These are phyloP conservation scores for Lucilia sericata DNA, from an alignment of 1,140 invertebrate species.

Conservation along the genomic window DNA sequence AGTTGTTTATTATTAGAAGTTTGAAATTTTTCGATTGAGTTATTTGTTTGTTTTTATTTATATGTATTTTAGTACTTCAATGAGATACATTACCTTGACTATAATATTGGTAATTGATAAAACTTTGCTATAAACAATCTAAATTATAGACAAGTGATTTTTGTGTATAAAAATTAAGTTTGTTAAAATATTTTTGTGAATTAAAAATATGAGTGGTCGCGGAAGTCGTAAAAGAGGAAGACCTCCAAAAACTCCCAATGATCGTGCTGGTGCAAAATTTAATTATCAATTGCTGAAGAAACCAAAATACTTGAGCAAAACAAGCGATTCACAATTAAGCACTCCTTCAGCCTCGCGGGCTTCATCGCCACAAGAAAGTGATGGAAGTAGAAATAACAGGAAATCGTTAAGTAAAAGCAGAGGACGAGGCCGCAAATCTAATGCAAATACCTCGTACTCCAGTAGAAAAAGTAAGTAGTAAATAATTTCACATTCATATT, in stretches of 20 bases:
- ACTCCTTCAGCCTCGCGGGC: slow-evolving; percentile 82
- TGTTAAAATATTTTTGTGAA: background rate
- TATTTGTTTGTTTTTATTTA: too few relatives aligned
- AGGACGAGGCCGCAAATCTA: slow-evolving; percentile 69
- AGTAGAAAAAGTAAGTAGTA: slow-evolving; percentile 73
- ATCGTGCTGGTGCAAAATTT: slow-evolving; percentile 85
- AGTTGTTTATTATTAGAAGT: too few relatives aligned
- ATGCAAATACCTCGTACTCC: slow-evolving; percentile 66
- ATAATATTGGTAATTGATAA: too few relatives aligned
- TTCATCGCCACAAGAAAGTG: slow-evolving; percentile 78
- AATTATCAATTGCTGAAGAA: slow-evolving; percentile 91
- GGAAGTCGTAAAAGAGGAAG: slow-evolving; percentile 85
- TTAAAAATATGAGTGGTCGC: slow-evolving; percentile 71
- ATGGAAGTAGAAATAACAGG: slow-evolving; percentile 72
- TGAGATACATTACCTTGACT: too few relatives aligned
- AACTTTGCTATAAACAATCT: too few relatives aligned
- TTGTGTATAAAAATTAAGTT: too few relatives aligned
- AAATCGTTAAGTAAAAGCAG: slow-evolving; percentile 68
- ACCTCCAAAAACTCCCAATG: slow-evolving; percentile 87
- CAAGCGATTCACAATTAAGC: slow-evolving; percentile 75
- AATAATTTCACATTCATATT: too few relatives aligned
- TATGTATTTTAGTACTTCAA: too few relatives aligned
- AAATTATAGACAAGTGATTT: too few relatives aligned
- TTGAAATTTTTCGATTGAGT: too few relatives aligned
- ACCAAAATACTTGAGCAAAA: slow-evolving; percentile 87